A percentile compares a stretch with the other conserved stretches of the same genome.
Evolutionary conservation across 2,888 invertebrate species (phyloP).

Genomic region (Chloroclysta siterata): DNA sequence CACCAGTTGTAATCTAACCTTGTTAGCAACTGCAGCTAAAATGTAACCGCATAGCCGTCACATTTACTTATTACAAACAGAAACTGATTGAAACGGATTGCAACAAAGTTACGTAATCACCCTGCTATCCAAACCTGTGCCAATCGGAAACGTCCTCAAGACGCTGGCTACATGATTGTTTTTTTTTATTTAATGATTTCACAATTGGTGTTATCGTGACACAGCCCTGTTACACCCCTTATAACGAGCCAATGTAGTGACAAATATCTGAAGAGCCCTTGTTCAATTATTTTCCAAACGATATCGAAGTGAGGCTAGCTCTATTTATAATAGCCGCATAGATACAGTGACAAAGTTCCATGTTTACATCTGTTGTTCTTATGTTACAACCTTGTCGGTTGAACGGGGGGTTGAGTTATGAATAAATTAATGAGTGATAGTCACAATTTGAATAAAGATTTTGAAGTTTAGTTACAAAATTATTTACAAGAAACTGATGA

Average conservation of each 20-base stretch:
- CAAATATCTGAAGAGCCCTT: constrained; percentile 57
- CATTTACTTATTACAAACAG: too few species aligned
- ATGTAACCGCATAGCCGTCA: too few species aligned
- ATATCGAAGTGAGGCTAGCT: constrained; percentile 42
- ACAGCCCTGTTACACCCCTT: constrained; percentile 11
- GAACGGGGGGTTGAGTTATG: constrained; percentile 23
- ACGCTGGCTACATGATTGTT: too few species aligned
- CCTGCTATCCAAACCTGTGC: too few species aligned
- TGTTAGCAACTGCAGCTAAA: too few species aligned
- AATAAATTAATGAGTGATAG: constrained; percentile 15
- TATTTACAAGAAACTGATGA: too few species aligned
- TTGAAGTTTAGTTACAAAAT: neutral
- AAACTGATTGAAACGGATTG: too few species aligned
- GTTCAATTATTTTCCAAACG: constrained; percentile 23
- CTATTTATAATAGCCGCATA: constrained; percentile 46
- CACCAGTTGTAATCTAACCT: too few species aligned
- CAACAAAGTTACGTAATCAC: too few species aligned
- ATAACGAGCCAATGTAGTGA: constrained; percentile 43
- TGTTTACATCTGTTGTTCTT: constrained; percentile 64
- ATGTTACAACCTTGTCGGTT: constrained; percentile 51
- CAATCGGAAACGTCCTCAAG: too few species aligned
- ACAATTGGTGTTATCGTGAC: neutral
- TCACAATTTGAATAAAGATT: constrained; percentile 2
- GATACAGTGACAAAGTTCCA: constrained; percentile 56
- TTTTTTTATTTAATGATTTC: too few species aligned